Evolutionary conservation across 2,797 vertebrate genomes (phyloP).

Genomic region (Sebastes jordani): DNA sequence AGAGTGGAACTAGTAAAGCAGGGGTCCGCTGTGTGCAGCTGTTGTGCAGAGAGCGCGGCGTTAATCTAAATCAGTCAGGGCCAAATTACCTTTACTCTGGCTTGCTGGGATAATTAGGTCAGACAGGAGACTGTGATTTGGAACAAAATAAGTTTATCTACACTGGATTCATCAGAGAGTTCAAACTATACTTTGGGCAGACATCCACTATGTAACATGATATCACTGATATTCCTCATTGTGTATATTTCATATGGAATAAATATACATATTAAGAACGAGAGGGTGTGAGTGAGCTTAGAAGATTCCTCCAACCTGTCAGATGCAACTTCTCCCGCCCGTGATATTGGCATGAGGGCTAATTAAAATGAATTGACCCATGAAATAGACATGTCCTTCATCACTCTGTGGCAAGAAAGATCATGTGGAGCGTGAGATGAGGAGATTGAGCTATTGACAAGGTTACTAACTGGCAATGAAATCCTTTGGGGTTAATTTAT

Average conservation of each 20-base stretch:
- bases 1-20: slow-evolving; percentile 9
- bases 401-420: not conserved
- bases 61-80: slow-evolving; percentile 58
- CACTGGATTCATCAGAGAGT: not conserved
- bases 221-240: not conserved
- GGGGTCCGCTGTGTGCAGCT: slow-evolving; percentile 30
- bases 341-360: slow-evolving; percentile 46
- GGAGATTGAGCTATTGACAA: not conserved
- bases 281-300: slow-evolving; percentile 3
- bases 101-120: slow-evolving; percentile 30
- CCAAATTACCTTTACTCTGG: slow-evolving; percentile 41
- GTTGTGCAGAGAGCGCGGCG: slow-evolving; percentile 18
- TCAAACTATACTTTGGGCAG: not conserved
- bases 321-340: slow-evolving; percentile 14
- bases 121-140: slow-evolving; percentile 23
- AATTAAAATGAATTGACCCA: slow-evolving; percentile 66
- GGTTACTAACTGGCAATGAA: slow-evolving; percentile 2
- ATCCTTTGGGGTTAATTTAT: not conserved
- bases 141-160: not conserved
- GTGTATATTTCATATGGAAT: not conserved
- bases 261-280: not conserved
- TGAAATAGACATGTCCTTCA: slow-evolving; percentile 55
- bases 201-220: not conserved
- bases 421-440: not conserved
- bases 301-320: slow-evolving; percentile 38